Evolutionary conservation across 2,113 vertebrate species (phyloP), one percentile per base, ranked within the genome.

Genomic region (Hydropotes inermis): DNA sequence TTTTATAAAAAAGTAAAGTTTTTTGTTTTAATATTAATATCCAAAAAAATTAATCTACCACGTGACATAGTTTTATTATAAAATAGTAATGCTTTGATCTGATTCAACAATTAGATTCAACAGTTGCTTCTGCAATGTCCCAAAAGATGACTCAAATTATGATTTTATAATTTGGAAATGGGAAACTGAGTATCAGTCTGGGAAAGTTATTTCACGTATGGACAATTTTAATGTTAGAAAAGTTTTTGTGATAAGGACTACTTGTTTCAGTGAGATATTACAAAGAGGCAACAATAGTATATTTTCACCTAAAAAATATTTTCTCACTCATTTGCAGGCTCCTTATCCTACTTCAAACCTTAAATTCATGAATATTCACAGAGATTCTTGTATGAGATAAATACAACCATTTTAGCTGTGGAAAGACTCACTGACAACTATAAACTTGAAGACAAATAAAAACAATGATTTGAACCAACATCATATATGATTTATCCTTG

Each of bases 301-400:
- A 70, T 87, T 92, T 94, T 92, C 57, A 36, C 30, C n/a, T 87
- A 90, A 94, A 91, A 79, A 79, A 60, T 7, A 70, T 79, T 96
- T 39, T 90, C n/a, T 61, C 27, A 95, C 6, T 64, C 30, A 60
- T 70, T 16, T 57, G 10, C 78, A 76, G 58, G n/a, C 2, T 64
- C n/a, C 27, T 91, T 21, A 3, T 84, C 7, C 14, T 86, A 13
- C 27, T 95, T 90, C 39, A 94, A 79, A 78, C 36, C 12, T 87
- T 92, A 81, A 61, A 76, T 57, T 91, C 23, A 64, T 87, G 21
- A 61, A 57, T 91, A 85, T 74, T 88, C 30, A 88, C 60, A 84
- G 30, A 52, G 79, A 83, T 79, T 1, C 33, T 47, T 94, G 2
- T 28, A 25, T 84, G 17, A 85, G 28, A 78, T 87, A 55, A 57